Base-by-base conservation (phyloP, 2,888 invertebrate genomes). In the Schizotus pectinicornis region DNA sequence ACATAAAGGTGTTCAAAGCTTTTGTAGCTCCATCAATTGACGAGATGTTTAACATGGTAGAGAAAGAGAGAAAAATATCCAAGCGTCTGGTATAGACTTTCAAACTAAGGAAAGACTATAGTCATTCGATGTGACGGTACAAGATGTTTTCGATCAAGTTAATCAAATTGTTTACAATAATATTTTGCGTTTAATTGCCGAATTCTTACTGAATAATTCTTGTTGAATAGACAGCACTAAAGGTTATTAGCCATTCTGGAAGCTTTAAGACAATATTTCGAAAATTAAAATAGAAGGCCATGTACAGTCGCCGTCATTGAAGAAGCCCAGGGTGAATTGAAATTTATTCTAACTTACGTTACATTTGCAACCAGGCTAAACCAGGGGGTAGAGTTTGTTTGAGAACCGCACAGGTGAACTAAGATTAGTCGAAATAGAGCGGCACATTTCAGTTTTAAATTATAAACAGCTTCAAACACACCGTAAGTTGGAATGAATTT, bases 91-190 rank as follows among this genome's bases (percentile, higher is more conserved):
- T 31, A 31, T 50, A 13, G 6, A 32, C 13, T n/a, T 22, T 7
- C 68, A 72, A 45, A 67, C 67, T 22, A 51, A 56, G 0, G 42
- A 63, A 1, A 67, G 65, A 59, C 59, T 70, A 35, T 61, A 61
- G 1, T 62, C 67, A 9, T 35, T 49, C 57, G 54, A 75, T 36
- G 72, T 79, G n/a, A n/a, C n/a, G 7, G 76, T 79, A 31, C 68
- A 77, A 52, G 78, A 79, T 52, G 77, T 81, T 22, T 74, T 79
- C 37, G 76, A 79, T 37, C 75, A 79, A 65, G 77, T 80, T 6
- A 74, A 75, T 41, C 72, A 79, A 58, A 70, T 80, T 41, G 77
- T 80, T 6, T 63, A 71, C 12, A 73, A 72, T 39, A 79, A 80
- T 62, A 73, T 78, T 31, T 68, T 70, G 2, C 73, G 77, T 59